These are phyloP conservation scores for Mesorhabditis spiculigera DNA, from an alignment of 2,888 invertebrate species.

Conservation along the genomic window DNA sequence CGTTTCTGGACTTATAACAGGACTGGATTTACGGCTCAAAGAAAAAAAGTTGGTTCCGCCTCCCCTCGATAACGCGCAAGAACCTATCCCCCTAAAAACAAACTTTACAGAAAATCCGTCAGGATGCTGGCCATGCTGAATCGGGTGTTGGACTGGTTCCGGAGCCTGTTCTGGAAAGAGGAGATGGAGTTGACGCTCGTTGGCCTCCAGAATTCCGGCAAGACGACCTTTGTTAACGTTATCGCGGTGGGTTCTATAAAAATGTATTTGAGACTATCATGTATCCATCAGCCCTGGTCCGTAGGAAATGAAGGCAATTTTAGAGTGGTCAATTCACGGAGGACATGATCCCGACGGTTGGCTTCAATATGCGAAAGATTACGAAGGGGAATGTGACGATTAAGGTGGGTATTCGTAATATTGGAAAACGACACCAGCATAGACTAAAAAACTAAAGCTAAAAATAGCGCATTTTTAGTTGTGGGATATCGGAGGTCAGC, in stretches of 20 bases:
- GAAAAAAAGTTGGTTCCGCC: no score
- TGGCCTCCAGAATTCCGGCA: slow-evolving; percentile 96
- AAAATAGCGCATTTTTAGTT: slow-evolving; percentile 63
- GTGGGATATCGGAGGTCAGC: slow-evolving; percentile 99
- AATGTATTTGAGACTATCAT: not conserved
- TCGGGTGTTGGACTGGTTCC: slow-evolving; percentile 97
- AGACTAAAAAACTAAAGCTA: not conserved
- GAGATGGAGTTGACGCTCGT: slow-evolving; percentile 99
- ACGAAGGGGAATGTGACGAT: slow-evolving; percentile 99
- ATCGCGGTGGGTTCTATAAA: slow-evolving; percentile 80
- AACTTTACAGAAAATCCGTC: not conserved
- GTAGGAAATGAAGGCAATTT: slow-evolving; percentile 55
- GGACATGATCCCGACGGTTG: slow-evolving; percentile 99
- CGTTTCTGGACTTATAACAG: no score
- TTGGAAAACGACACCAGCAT: no score
- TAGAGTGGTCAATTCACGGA: slow-evolving; percentile 99
- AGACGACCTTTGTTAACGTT: slow-evolving; percentile 99
- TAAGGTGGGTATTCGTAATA: slow-evolving; percentile 66
- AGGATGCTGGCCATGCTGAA: slow-evolving; percentile 92
- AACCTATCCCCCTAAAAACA: no score
- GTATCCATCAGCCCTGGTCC: not conserved
- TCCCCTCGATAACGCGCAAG: no score
- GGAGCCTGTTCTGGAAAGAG: slow-evolving; percentile 99
- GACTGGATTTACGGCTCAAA: no score
- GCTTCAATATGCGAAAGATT: slow-evolving; percentile 99